phyloP scores from a whole-genome alignment of 2,113 vertebrate species.

The Rhinolophus ferrumequinum region DNA sequence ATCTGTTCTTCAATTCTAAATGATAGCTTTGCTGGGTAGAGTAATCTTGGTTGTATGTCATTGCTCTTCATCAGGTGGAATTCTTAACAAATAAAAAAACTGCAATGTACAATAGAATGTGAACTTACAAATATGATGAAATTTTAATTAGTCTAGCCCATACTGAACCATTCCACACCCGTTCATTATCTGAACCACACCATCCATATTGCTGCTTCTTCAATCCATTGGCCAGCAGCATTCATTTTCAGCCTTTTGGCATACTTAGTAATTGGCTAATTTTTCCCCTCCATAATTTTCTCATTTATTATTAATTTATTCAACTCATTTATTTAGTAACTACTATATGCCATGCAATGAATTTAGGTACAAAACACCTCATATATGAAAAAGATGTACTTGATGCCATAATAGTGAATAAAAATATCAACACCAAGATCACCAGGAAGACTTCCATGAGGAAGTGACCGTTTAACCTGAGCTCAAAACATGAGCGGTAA shows the following conservation, averaged over 20 bases:
- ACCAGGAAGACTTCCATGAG: not conserved
- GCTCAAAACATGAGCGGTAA: not conserved
- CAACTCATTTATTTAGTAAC: not conserved
- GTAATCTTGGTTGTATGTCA: no score
- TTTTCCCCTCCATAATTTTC: not conserved
- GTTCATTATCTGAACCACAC: not conserved
- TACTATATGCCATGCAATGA: not conserved
- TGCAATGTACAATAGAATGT: not conserved
- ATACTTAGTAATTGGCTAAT: not conserved
- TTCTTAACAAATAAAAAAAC: conserved; percentile 6
- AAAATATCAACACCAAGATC: not conserved
- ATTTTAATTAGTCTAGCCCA: not conserved
- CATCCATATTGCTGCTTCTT: not conserved
- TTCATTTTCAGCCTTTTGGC: not conserved
- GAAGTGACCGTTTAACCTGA: not conserved
- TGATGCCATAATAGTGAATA: not conserved
- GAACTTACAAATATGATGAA: not conserved
- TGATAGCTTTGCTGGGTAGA: no score
- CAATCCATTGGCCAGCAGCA: not conserved
- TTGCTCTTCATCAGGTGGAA: not conserved
- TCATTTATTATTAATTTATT: not conserved
- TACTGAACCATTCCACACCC: not conserved
- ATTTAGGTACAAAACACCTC: not conserved
- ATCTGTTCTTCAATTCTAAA: no score
- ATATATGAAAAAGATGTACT: not conserved